These are phyloP conservation scores for Leucophenga varia DNA, from an alignment of 1,140 invertebrate genomes.

Conservation along the genomic window DNA sequence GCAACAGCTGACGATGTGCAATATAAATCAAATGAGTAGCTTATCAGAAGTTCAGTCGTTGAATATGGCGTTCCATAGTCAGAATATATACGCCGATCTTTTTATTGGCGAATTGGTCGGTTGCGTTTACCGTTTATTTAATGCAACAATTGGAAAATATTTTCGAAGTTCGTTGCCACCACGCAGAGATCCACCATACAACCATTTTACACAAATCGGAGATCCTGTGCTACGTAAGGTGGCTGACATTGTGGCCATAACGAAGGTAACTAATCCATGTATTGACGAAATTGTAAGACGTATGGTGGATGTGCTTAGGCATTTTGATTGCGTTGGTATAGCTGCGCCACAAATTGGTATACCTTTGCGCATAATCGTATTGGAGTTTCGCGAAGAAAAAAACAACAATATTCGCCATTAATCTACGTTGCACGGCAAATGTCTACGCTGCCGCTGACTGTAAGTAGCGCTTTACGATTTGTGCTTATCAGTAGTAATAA, in stretches of 20 bases:
- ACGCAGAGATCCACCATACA: slow-evolving; percentile 70
- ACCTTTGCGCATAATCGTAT: slow-evolving; percentile 65
- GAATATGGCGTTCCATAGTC: too few species aligned
- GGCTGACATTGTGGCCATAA: too few species aligned
- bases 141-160: too few species aligned
- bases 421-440: slow-evolving; percentile 60
- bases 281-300: slow-evolving; percentile 61
- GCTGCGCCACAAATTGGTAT: slow-evolving; percentile 75
- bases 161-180: too few species aligned
- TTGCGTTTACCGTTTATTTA: too few species aligned
- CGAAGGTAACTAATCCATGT: too few species aligned
- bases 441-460: slow-evolving; percentile 63
- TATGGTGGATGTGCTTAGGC: slow-evolving; percentile 62
- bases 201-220: slow-evolving; percentile 68
- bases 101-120: too few species aligned
- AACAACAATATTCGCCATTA: slow-evolving; percentile 53
- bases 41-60: too few species aligned
- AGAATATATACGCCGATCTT: too few species aligned
- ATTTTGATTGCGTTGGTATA: slow-evolving; percentile 66
- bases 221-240: slow-evolving; percentile 66
- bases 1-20: too few species aligned
- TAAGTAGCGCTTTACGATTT: slow-evolving; percentile 52
- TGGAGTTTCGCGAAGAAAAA: slow-evolving; percentile 61
- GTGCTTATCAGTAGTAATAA: too few species aligned
- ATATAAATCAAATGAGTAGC: too few species aligned